Percentiles rank a stretch among this genome's conserved stretches.
These are phyloP conservation scores for Alfaro cultratus DNA, from an alignment of 2,797 vertebrate genomes.

Conservation along the genomic window DNA sequence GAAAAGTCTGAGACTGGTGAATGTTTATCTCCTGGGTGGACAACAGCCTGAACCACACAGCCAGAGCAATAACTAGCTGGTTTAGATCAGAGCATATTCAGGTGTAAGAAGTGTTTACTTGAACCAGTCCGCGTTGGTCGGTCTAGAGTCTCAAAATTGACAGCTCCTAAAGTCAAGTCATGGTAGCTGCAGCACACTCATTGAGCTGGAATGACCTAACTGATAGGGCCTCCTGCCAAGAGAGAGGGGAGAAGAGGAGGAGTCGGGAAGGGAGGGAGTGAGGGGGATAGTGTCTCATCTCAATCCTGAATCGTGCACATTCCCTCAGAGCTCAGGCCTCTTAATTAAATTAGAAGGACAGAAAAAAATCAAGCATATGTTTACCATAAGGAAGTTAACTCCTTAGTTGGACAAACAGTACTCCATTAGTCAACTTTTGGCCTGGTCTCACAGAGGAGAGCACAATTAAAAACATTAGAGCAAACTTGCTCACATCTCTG, in stretches of 20 bases:
- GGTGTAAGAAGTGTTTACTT: slow-evolving; percentile 13
- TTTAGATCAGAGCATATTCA: neutral
- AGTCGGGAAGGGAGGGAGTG: neutral
- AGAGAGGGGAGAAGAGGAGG: slow-evolving; percentile 37
- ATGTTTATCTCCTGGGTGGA: neutral
- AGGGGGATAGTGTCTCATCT: slow-evolving; percentile 39
- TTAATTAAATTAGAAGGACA: slow-evolving; percentile 71
- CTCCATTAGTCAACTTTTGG: slow-evolving; percentile 40
- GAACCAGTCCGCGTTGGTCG: slow-evolving; percentile 43
- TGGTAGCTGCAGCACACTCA: slow-evolving; percentile 38
- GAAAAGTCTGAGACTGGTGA: neutral
- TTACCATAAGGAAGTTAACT: slow-evolving; percentile 65
- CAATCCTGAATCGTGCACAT: slow-evolving; percentile 53
- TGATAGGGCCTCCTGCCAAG: slow-evolving; percentile 58
- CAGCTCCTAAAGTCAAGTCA: slow-evolving; percentile 53
- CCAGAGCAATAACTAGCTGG: neutral
- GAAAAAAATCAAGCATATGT: slow-evolving; percentile 35
- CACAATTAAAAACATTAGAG: slow-evolving; percentile 38
- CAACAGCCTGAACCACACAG: neutral
- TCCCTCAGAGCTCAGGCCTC: slow-evolving; percentile 46
- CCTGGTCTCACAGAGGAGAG: slow-evolving; percentile 35
- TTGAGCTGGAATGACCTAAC: slow-evolving; percentile 61
- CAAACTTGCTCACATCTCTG: slow-evolving; percentile 36
- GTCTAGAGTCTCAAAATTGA: slow-evolving; percentile 61
- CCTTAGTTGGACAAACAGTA: slow-evolving; percentile 55